phyloP scores from a whole-genome alignment of 2,113 vertebrate genomes.

The Centrocercus urophasianus region DNA sequence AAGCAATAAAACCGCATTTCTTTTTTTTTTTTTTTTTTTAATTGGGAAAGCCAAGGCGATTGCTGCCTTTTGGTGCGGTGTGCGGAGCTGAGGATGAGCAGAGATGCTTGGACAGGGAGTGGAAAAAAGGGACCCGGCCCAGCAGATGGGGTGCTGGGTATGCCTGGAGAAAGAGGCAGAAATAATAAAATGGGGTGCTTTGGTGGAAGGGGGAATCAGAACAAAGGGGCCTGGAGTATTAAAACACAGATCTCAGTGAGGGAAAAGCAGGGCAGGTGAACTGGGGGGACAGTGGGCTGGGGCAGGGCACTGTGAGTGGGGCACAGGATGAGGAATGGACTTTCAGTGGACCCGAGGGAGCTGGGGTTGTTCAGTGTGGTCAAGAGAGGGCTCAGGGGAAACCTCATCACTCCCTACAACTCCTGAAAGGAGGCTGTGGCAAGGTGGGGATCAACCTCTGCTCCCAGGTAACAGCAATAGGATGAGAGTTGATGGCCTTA shows the following conservation, averaged over 20 bases:
- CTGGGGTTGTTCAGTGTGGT: too few species aligned
- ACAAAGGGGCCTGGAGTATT: background rate
- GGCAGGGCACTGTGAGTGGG: background rate
- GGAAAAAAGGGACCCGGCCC: background rate
- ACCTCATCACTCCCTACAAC: too few species aligned
- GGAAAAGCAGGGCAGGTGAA: background rate
- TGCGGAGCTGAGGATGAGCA: background rate
- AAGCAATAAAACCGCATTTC: background rate
- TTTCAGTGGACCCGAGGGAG: background rate
- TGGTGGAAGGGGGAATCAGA: background rate
- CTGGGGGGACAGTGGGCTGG: rapidly evolving
- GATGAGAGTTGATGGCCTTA: too few species aligned
- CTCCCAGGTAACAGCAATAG: too few species aligned
- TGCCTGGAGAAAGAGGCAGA: background rate
- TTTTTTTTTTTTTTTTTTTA: too few species aligned
- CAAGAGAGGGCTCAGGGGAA: too few species aligned
- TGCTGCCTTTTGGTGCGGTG: background rate
- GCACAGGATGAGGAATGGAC: background rate
- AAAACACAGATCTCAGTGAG: background rate
- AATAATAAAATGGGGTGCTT: background rate
- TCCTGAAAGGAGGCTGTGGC: too few species aligned
- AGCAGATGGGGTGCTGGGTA: background rate
- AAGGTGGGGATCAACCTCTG: too few species aligned
- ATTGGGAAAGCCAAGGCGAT: background rate
- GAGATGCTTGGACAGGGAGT: background rate